phyloP scores from a whole-genome alignment of 2,113 vertebrate genomes.

The Cryptotis parvus region DNA sequence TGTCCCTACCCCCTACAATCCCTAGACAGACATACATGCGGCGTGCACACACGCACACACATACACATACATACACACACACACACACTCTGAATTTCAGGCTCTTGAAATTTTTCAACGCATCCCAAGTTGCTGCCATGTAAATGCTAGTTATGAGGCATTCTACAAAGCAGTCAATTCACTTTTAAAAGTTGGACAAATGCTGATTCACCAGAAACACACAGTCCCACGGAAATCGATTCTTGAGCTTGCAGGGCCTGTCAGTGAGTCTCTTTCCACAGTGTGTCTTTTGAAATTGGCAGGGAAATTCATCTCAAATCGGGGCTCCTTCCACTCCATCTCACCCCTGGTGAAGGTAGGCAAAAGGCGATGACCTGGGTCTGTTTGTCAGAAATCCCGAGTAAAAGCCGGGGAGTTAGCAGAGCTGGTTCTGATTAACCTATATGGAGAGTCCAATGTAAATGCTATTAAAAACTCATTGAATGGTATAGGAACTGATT shows the following conservation, averaged over 20 bases:
- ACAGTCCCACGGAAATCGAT: background rate
- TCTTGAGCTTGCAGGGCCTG: background rate
- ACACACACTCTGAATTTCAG: background rate
- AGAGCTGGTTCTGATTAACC: conserved; percentile 76
- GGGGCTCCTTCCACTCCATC: background rate
- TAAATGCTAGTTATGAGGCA: background rate
- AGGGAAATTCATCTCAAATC: background rate
- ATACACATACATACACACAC: no score
- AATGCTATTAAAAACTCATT: conserved; percentile 81
- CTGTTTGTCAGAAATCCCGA: conserved; percentile 3
- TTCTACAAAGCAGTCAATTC: background rate
- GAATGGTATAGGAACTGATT: conserved; percentile 81
- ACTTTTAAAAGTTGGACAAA: background rate
- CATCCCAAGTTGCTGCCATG: background rate
- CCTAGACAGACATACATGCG: no score
- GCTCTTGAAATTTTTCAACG: background rate
- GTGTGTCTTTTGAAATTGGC: background rate
- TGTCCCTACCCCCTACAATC: no score
- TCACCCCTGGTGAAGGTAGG: background rate
- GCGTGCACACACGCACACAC: no score
- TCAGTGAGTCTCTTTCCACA: background rate
- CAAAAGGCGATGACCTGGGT: background rate
- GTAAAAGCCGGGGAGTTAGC: conserved; percentile 10
- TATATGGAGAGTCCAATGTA: conserved; percentile 69
- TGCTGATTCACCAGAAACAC: background rate